phyloP scores from a whole-genome alignment of 2,888 invertebrate species.

The Polietes domitor region DNA sequence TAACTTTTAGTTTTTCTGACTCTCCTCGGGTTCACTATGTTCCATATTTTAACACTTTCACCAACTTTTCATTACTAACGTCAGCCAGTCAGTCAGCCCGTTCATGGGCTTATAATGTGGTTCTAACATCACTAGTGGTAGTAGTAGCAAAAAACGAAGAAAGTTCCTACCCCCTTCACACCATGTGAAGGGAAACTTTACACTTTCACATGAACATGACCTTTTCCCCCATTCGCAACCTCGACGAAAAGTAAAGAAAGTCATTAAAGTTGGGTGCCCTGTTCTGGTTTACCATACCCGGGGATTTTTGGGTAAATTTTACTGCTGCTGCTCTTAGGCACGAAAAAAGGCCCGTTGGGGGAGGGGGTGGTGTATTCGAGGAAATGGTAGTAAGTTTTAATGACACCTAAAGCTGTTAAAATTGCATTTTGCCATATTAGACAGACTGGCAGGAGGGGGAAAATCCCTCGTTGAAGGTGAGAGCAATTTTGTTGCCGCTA shows the following conservation, averaged over 20 bases:
- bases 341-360: neutral
- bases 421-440: slow-evolving; percentile 39
- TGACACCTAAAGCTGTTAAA: slow-evolving; percentile 57
- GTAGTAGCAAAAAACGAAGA: neutral
- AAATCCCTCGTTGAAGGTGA: neutral
- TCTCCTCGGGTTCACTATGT: neutral
- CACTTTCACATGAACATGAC: slow-evolving; percentile 6
- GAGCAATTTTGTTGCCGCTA: neutral
- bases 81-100: slow-evolving; percentile 12
- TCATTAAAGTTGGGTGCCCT: slow-evolving; percentile 10
- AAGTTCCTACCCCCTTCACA: neutral
- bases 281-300: neutral
- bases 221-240: neutral
- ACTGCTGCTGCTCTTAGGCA: neutral
- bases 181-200: neutral
- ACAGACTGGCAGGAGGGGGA: neutral
- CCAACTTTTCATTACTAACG: slow-evolving; percentile 39
- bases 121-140: neutral
- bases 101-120: slow-evolving; percentile 34
- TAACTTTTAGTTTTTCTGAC: neutral
- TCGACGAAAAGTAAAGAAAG: neutral
- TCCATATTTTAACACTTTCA: slow-evolving; percentile 39
- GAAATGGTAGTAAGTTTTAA: slow-evolving; percentile 46
- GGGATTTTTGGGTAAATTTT: neutral
- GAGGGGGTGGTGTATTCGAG: neutral